Conservation (phyloP, 1,140 invertebrate genomes). For the Drosophila arawakana region DNA sequence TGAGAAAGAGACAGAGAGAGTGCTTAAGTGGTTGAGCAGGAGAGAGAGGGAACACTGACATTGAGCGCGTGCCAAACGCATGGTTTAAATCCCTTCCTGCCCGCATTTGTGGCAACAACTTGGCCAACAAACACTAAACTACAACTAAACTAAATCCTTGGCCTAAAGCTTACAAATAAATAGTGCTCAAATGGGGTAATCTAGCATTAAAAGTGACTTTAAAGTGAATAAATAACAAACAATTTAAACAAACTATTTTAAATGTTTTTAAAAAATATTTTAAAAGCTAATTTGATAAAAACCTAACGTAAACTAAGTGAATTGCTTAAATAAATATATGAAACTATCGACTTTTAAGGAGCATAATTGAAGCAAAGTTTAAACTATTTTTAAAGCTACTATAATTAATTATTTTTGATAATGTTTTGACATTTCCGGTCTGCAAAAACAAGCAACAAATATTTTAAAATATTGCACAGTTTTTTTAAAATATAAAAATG, state of each 20-base stretch:
- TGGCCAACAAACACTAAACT: neutral
- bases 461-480: slow-evolving; percentile 25
- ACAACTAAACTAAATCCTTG: neutral
- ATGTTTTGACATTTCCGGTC: slow-evolving; percentile 70
- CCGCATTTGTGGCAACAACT: slow-evolving; percentile 48
- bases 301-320: slow-evolving; percentile 5
- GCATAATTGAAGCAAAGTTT: neutral
- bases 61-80: slow-evolving; percentile 64
- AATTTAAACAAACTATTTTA: neutral
- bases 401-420: slow-evolving; percentile 17
- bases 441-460: slow-evolving; percentile 43
- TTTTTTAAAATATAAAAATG: slow-evolving; percentile 16
- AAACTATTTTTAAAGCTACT: slow-evolving; percentile 18
- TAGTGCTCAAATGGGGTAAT: slow-evolving; percentile 8
- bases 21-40: neutral
- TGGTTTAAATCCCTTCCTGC: slow-evolving; percentile 6
- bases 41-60: slow-evolving; percentile 43
- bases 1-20: neutral
- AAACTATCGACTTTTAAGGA: neutral
- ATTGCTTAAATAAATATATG: neutral
- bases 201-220: neutral
- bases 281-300: too few relatives aligned
- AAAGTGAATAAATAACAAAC: neutral
- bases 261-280: too few relatives aligned
- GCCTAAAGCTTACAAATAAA: neutral